Percentiles rank a stretch among this genome's conserved stretches.
Conservation (phyloP, 2,113 vertebrate species). For the Lepus timidus region DNA sequence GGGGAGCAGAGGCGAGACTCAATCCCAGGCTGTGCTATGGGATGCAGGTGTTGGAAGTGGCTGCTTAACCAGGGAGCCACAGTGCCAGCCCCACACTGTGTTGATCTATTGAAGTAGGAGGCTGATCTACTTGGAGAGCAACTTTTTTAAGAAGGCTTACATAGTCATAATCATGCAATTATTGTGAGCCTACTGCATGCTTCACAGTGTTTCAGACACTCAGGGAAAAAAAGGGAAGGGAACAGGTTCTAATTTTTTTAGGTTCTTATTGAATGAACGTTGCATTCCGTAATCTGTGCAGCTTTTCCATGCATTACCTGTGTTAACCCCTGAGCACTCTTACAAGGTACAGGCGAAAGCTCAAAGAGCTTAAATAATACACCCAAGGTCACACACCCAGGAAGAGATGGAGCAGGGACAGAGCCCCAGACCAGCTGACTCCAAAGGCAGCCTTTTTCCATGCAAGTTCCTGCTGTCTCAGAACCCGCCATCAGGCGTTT, state of each 20-base stretch:
- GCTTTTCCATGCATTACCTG: background rate
- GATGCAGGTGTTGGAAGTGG: too few species aligned
- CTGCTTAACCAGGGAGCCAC: too few species aligned
- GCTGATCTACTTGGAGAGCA: background rate
- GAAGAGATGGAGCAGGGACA: background rate
- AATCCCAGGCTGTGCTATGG: too few species aligned
- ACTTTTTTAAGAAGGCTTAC: background rate
- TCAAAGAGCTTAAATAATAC: background rate
- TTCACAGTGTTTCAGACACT: background rate
- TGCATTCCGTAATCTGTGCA: fast-evolving
- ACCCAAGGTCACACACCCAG: background rate
- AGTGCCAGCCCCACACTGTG: too few species aligned
- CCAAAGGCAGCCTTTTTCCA: background rate
- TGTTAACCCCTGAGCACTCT: background rate
- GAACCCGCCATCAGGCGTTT: background rate
- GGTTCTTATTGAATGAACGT: background rate
- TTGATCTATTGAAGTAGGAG: background rate
- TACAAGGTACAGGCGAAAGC: background rate
- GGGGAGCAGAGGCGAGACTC: too few species aligned
- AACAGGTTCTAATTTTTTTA: background rate
- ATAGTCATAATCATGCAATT: background rate
- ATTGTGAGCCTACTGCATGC: background rate
- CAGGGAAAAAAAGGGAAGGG: background rate
- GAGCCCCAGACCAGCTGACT: background rate
- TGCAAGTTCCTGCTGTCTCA: background rate